Base-by-base conservation (phyloP, 2,797 vertebrate species). In the Labeo calbasu region DNA sequence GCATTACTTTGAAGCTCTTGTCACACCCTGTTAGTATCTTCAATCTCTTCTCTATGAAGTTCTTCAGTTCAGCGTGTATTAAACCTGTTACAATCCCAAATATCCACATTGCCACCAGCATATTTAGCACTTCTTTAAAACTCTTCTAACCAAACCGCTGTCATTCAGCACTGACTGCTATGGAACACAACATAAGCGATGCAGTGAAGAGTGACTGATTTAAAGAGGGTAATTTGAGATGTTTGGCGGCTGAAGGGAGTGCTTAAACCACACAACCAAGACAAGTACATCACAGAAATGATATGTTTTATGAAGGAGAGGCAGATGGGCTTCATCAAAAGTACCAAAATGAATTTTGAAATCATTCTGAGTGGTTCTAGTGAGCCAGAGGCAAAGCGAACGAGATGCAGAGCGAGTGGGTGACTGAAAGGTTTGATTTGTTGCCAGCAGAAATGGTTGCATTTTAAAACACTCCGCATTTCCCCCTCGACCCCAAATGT, bases 201-300 rank as follows among this genome's bases (percentile, higher is more conserved):
- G 57, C 55, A 90, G 51, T 55, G 70, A 91, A 86, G 84, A 77
- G 83, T 66, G 83, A 88, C 79, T 76, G 76, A 84, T 88, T 89
- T 82, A 36, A 85, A 77, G 85, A 87, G 48, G 61, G 87, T 86
- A 86, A 89, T 87, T 84, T 78, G 46, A 89, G 80, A 88, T 19
- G 48, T 61, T 92, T 91, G 80, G 63, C 86, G 85, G 86, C 15
- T 76, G 7, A 50, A 72, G 61, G 85, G 61, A 78, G 50, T n/a
- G 25, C 85, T 89, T 89, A 80, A 86, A 86, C 72, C 81, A 59
- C 79, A 86, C 86, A 72, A 12, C 23, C 66, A 23, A 63, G 48
- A 76, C 84, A 48, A 28, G 25, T 82, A 84, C 79, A 84, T 79
- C 76, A 82, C 77, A 73, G 81, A 90, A 78, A 83, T 83, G 1